Evolutionary conservation across 2,888 invertebrate genomes (phyloP), one percentile per base, ranked within the genome.

Genomic region (Latheticus oryzae): DNA sequence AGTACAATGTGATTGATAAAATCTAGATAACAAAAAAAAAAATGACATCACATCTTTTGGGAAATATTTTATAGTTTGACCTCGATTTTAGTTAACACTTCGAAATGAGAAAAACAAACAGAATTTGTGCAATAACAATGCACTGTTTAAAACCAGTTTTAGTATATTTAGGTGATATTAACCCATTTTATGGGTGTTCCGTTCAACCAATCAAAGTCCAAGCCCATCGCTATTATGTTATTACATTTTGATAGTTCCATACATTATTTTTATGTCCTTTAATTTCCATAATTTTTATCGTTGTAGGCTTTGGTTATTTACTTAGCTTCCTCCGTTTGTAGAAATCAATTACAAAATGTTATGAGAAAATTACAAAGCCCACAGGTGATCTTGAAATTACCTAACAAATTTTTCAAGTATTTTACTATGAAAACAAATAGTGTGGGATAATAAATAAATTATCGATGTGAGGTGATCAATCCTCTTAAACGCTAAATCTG

Each of bases 181-280:
- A n/a, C n/a, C n/a, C n/a, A n/a, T n/a, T n/a, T n/a, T n/a, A n/a
- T n/a, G n/a, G n/a, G n/a, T n/a, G n/a, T n/a, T 9, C 9, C 2
- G 15, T 33, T 9, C 8, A 3, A 19, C 9, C 38, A 21, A 38
- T 38, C 40, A 24, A n/a, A n/a, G n/a, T n/a, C 47, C 47, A 33
- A 35, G 33, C 35, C 47, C 33, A 45, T 45, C 12, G 33, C 47
- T 8, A 35, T 47, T 47, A 24, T 47, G 35, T 47, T 47, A 47
- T 47, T 33, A 47, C 1, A n/a, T 7, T 12, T 26, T 28, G 42
- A 45, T 45, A 11, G 30, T n/a, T 32, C 30, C 7, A 19, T 32
- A 45, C 30, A 9, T 43, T 16, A 15, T 15, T 13, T 40, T 40
- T 40, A 40, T 24, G 42, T 32, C n/a, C 19, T 45, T 33, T 47